Percentiles rank a stretch among this genome's conserved stretches.
These are phyloP conservation scores for Sturnira hondurensis DNA, from an alignment of 2,113 vertebrate genomes.

Conservation along the genomic window DNA sequence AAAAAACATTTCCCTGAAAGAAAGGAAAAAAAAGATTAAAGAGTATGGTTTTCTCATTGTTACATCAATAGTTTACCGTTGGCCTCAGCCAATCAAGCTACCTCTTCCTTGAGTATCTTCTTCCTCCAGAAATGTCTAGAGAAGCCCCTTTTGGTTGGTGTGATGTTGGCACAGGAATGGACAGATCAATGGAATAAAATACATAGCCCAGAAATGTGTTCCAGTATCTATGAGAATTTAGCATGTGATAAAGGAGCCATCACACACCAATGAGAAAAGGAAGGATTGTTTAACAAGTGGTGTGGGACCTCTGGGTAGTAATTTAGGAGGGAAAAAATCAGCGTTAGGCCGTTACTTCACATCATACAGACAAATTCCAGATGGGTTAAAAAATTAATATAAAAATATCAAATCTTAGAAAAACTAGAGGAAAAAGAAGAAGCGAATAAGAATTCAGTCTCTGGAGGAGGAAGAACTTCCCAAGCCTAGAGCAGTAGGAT, in stretches of 20 bases:
- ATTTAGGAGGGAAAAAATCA: conserved; percentile 7
- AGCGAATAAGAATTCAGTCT: conserved; percentile 34
- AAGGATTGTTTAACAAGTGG: conserved; percentile 36
- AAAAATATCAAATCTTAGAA: conserved; percentile 40
- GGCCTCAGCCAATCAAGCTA: not conserved
- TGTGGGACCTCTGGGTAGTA: conserved; percentile 2
- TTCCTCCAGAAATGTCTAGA: not conserved
- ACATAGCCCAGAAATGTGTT: conserved; percentile 21
- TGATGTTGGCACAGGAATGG: not conserved
- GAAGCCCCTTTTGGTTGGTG: not conserved
- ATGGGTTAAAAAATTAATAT: conserved; percentile 42
- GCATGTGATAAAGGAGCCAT: conserved; percentile 41
- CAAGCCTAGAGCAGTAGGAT: not conserved
- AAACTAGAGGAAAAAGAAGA: conserved; percentile 28
- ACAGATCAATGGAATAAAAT: conserved; percentile 31
- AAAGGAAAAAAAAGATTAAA: not conserved
- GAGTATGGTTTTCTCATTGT: not conserved
- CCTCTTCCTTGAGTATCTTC: not conserved
- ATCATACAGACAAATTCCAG: conserved; percentile 50
- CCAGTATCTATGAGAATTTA: not conserved
- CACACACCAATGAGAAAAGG: not conserved
- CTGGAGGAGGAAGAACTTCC: not conserved
- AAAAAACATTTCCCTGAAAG: not conserved
- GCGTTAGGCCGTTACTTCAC: conserved; percentile 37
- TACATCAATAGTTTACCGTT: not conserved